Evolutionary conservation across 1,140 invertebrate species (phyloP), one percentile per base, ranked within the genome.

Genomic region (Bathynomus jamesi): DNA sequence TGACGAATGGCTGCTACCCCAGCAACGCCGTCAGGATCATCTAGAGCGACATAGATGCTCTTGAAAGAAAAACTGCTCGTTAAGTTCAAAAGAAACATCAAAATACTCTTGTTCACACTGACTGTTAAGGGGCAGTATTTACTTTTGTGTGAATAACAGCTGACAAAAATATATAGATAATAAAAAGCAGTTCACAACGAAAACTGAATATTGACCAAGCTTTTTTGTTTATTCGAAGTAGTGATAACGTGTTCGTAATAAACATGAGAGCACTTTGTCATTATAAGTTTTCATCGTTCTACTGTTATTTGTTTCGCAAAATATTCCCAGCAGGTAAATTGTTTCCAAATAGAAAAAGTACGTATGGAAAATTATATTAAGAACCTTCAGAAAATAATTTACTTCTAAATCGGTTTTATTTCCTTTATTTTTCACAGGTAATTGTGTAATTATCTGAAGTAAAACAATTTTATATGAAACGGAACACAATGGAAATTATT

Each of bases 21-120:
- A 67, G 82, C 79, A 3, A 87, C 86, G 64, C 85, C 86, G 80
- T 88, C 87, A 31, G 85, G 81, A 72, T 88, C 86, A 78, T 86
- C 84, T 72, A 88, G 78, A 13, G 83, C 80, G 4, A 85, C 82
- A 78, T 87, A 88, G 13, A 88, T 79, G 76, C 83, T 81, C 83
- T 86, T 67, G 7, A 61, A 27, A 46, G 29, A 11, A 78, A 53
- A 82, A 80, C 46, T 40, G 40, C 11, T n/a, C 21, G 4, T 67
- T 40, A 40, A 63, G 0, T 24, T 24, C 40, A n/a, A 74, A 72
- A 2, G 11, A 76, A 28, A 24, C 10, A 53, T n/a, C n/a, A 62
- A 13, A 71, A 64, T 30, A 46, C n/a, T 17, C 24, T n/a, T 27
- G 24, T 11, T 21, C 7, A 31, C 29, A 11, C 2, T 7, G n/a